Evolutionary conservation across 2,797 vertebrate species (phyloP).

Genomic region (Emys orbicularis): DNA sequence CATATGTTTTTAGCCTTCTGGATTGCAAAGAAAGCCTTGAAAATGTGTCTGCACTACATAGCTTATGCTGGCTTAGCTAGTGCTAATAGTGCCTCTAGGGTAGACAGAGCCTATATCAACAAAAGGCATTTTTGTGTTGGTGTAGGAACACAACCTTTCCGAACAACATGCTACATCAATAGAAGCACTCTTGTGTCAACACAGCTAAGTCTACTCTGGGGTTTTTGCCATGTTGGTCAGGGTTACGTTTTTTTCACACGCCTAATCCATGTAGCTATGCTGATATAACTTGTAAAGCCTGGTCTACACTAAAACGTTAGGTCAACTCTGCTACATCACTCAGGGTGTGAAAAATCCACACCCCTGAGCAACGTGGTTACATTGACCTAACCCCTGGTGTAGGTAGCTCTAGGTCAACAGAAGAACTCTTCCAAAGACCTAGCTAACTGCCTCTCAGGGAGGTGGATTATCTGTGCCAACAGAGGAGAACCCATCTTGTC

Average conservation of each 20-base stretch:
- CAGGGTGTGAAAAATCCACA: not conserved
- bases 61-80: not conserved
- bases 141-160: not conserved
- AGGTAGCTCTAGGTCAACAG: not conserved
- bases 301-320: not conserved
- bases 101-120: not conserved
- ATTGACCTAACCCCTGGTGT: not conserved
- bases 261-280: not conserved
- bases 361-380: not conserved
- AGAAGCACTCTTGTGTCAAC: not conserved
- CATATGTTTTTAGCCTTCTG: not conserved
- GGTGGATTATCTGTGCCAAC: not conserved
- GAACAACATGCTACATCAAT: not conserved
- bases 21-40: not conserved
- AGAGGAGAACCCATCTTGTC: not conserved
- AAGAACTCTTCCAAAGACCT: too few relatives aligned
- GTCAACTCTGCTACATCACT: not conserved
- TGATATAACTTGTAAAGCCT: not conserved
- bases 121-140: not conserved
- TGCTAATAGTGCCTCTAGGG: not conserved
- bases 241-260: not conserved
- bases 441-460: not conserved
- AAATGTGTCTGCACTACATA: not conserved
- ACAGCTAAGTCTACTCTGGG: not conserved
- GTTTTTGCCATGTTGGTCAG: not conserved